Conservation (phyloP, 2,797 vertebrate genomes). For the Chelidonichthys spinosus region DNA sequence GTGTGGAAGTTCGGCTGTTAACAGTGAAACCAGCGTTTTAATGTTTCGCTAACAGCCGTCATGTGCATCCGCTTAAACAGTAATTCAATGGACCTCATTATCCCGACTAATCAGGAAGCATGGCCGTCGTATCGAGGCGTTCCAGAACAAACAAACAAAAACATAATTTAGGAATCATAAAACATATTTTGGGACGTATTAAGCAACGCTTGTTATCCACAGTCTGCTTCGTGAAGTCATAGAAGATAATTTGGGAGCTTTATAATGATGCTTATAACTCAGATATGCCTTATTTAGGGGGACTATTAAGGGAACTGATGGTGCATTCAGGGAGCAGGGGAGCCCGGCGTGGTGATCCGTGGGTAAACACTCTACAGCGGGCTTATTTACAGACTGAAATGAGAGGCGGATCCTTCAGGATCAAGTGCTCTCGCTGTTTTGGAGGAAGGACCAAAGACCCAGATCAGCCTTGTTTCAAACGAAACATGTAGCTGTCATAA, state of each 20-base stretch:
- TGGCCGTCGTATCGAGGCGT: slow-evolving; percentile 34
- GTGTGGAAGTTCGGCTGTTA: not conserved
- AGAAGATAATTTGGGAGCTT: slow-evolving; percentile 20
- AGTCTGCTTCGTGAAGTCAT: slow-evolving; percentile 26
- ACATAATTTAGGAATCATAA: slow-evolving; percentile 50
- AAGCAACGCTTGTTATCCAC: slow-evolving; percentile 39
- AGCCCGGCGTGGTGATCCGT: slow-evolving; percentile 47
- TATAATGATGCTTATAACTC: slow-evolving; percentile 39
- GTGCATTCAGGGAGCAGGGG: slow-evolving; percentile 37
- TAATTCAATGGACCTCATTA: slow-evolving; percentile 46
- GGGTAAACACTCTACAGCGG: slow-evolving; percentile 64
- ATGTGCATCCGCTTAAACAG: slow-evolving; percentile 38
- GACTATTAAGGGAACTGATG: slow-evolving; percentile 45
- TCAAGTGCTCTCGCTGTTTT: slow-evolving; percentile 73
- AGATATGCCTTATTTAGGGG: slow-evolving; percentile 24
- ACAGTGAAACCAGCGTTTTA: slow-evolving; percentile 11
- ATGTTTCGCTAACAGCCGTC: slow-evolving; percentile 40
- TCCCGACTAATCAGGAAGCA: slow-evolving; percentile 39
- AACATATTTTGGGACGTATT: slow-evolving; percentile 50
- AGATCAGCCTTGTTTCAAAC: slow-evolving; percentile 3
- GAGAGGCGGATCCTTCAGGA: slow-evolving; percentile 68
- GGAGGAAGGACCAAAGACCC: slow-evolving; percentile 33
- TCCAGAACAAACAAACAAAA: slow-evolving; percentile 49
- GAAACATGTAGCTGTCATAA: not conserved
- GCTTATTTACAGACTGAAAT: slow-evolving; percentile 78